These are phyloP conservation scores for Pseudomugil tenellus DNA, from an alignment of 2,797 vertebrate genomes.

Conservation along the genomic window DNA sequence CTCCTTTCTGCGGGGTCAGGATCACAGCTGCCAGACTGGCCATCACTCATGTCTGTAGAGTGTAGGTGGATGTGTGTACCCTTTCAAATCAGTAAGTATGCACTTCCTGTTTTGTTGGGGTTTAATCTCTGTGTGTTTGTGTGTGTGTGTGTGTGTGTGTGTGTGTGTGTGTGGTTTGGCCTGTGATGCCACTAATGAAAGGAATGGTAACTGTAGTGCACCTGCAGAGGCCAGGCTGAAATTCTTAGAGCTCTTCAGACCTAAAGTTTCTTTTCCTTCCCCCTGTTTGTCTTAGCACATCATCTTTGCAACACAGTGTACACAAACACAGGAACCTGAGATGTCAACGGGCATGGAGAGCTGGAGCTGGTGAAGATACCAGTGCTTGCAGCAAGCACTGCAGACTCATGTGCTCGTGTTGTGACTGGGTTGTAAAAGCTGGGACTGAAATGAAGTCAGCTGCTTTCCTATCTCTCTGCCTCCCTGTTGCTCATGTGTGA, in stretches of 20 bases:
- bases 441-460: constrained; percentile 40
- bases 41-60: constrained; percentile 84
- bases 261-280: constrained; percentile 76
- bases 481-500: constrained; percentile 66
- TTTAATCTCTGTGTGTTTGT: constrained; percentile 8
- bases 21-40: constrained; percentile 84
- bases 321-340: constrained; percentile 17
- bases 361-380: constrained; percentile 11
- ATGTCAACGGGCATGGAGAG: not conserved
- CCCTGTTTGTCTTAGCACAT: constrained; percentile 17
- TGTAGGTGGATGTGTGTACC: constrained; percentile 34
- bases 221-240: constrained; percentile 81
- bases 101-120: constrained; percentile 44
- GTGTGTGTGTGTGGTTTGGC: constrained; percentile 73
- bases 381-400: constrained; percentile 32
- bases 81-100: constrained; percentile 31
- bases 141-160: not conserved
- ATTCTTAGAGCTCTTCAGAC: constrained; percentile 86
- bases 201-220: constrained; percentile 88
- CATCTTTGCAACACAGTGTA: not conserved
- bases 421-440: constrained; percentile 37
- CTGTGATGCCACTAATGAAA: constrained; percentile 88
- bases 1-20: constrained; percentile 84
- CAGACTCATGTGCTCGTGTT: constrained; percentile 39
- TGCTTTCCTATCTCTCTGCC: constrained; percentile 49